Conservation (phyloP, 2,113 vertebrate species). For the Mastomys natalensis region DNA sequence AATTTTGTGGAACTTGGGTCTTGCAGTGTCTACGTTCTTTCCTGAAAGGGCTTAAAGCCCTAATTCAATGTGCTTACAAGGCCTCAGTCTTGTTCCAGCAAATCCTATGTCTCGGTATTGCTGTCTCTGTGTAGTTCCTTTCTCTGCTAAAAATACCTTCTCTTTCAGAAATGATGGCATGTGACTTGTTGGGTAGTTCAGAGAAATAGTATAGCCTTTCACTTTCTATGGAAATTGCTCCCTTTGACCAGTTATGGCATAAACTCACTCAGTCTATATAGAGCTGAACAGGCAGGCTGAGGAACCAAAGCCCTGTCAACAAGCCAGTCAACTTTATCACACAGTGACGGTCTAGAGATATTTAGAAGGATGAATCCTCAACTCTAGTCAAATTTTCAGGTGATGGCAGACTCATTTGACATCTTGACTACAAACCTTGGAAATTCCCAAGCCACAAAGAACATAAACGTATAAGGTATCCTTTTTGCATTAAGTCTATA, state of each 20-base stretch:
- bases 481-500: conserved; percentile 19
- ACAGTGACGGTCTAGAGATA: not conserved
- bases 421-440: not conserved
- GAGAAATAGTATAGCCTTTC: not conserved
- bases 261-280: not conserved
- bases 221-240: not conserved
- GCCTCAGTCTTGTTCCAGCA: not conserved
- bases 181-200: not conserved
- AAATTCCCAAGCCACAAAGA: not conserved
- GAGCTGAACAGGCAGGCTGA: not conserved
- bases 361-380: not conserved
- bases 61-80: not conserved
- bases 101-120: not conserved
- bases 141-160: not conserved
- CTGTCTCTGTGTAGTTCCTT: not conserved
- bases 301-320: not conserved
- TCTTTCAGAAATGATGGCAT: not conserved
- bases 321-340: not conserved
- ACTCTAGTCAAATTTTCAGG: not conserved
- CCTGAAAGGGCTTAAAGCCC: not conserved
- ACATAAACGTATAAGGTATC: not conserved
- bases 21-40: not conserved
- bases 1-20: not conserved
- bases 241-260: not conserved
- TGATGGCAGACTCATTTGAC: not conserved